Evolutionary conservation across 2,888 invertebrate genomes (phyloP).

Genomic region (Nymphalis polychloros): DNA sequence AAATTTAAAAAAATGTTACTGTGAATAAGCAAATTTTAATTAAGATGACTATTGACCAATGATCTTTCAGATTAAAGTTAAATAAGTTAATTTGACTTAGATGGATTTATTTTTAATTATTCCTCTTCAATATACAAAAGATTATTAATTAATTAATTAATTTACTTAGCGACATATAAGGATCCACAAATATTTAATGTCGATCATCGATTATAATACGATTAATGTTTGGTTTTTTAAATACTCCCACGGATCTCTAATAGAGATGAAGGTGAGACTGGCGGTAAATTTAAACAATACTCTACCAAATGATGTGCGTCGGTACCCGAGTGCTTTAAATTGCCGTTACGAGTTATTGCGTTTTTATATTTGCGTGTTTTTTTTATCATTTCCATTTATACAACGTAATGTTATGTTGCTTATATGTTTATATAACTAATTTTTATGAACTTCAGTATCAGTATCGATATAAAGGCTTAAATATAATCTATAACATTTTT

Average conservation of each 20-base stretch:
- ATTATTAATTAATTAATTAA: no score
- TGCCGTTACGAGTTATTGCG: conserved; percentile 65
- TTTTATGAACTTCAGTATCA: no score
- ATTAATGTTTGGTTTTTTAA: conserved; percentile 2
- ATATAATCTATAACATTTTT: no score
- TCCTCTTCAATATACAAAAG: no score
- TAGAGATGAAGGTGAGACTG: conserved; percentile 44
- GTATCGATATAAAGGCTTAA: no score
- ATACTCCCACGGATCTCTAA: conserved; percentile 21
- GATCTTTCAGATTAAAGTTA: no score
- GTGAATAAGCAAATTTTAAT: neutral
- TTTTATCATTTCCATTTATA: neutral
- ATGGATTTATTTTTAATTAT: no score
- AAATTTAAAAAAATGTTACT: neutral
- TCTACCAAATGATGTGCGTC: conserved; percentile 71
- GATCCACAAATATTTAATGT: no score
- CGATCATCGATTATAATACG: no score
- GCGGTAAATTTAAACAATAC: conserved; percentile 57
- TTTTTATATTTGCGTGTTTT: conserved; percentile 58
- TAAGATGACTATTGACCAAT: neutral
- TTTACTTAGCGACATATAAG: no score
- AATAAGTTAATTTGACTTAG: no score
- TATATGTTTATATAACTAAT: no score
- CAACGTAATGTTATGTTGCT: neutral
- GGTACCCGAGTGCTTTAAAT: conserved; percentile 64